Base-by-base conservation (phyloP, 2,888 invertebrate genomes). In the Chloromyia formosa region DNA sequence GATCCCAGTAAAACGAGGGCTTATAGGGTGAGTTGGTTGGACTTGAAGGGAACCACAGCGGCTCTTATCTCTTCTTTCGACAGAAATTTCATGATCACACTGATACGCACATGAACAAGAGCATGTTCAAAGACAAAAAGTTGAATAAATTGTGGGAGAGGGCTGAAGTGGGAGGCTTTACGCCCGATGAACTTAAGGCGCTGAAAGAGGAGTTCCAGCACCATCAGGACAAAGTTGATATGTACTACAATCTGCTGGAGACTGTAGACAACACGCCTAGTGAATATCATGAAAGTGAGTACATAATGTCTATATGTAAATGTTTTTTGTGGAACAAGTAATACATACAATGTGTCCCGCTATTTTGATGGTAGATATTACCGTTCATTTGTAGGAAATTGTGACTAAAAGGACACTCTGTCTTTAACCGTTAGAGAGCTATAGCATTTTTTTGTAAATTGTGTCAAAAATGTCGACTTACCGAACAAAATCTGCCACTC, bases 181-280 rank as follows among this genome's bases (percentile, higher is more conserved):
- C 92, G 22, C 90, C 90, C 76, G 92, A 93, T 78, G 96, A 97
- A 84, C 83, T 97, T 60, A 87, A 90, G 75, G 90, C 94, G 0
- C 84, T 97, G 16, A 93, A 92, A 81, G 94, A 96, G 83, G 97
- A 97, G 85, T 96, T 97, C 81, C 86, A 86, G 20, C 96, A 97
- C 83, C 96, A 97, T 82, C 95, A 97, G 83, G 93, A 96, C 79
- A 97, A 96, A 86, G 90, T 97, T 68, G 94, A 96, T 83, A 92
- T 97, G 81, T 97, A 95, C 82, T 93, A 94, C 83, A 90, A 91
- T 58, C 83, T 97, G 75, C 86, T 95, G 71, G 89, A 90, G 78
- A 92, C 94, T 80, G 86, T 92, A 40, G 91, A 93, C 78, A 84
- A 88, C 35, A 71, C n/a, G 18, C 58, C 71, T 7, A 83, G 87